Conservation (phyloP, 2,888 invertebrate species). For the Callimorpha dominula region DNA sequence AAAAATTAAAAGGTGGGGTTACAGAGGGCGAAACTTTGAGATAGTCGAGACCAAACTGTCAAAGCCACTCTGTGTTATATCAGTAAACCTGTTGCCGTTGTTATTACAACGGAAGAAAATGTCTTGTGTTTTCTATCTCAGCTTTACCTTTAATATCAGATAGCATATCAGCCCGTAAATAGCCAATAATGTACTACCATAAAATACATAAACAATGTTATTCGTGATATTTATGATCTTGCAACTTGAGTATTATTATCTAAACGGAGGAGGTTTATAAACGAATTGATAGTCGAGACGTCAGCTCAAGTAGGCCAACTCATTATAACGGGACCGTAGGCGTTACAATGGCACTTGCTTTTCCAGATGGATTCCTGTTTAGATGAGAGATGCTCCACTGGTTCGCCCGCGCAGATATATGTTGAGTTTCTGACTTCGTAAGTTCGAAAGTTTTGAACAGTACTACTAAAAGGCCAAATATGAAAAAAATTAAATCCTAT, state of each 20-base stretch:
- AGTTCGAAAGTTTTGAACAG: constrained; percentile 11
- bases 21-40: background rate
- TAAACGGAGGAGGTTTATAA: constrained; percentile 18
- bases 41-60: background rate
- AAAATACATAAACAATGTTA: constrained; percentile 11
- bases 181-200: background rate
- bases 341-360: constrained; percentile 60
- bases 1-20: background rate
- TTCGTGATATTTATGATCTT: constrained; percentile 14
- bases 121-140: background rate
- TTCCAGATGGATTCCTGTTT: constrained; percentile 56
- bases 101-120: background rate
- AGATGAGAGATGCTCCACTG: constrained; percentile 40
- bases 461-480: background rate
- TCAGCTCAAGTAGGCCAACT: constrained; percentile 53
- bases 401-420: constrained; percentile 50
- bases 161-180: background rate
- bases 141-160: background rate
- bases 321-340: constrained; percentile 62
- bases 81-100: background rate
- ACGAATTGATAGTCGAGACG: constrained; percentile 16
- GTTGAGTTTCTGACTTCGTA: constrained; percentile 28
- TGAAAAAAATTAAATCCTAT: background rate
- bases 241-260: constrained; percentile 21
- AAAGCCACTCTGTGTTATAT: background rate